Conservation (phyloP, 2,888 invertebrate species). For the Synergus japonicus region DNA sequence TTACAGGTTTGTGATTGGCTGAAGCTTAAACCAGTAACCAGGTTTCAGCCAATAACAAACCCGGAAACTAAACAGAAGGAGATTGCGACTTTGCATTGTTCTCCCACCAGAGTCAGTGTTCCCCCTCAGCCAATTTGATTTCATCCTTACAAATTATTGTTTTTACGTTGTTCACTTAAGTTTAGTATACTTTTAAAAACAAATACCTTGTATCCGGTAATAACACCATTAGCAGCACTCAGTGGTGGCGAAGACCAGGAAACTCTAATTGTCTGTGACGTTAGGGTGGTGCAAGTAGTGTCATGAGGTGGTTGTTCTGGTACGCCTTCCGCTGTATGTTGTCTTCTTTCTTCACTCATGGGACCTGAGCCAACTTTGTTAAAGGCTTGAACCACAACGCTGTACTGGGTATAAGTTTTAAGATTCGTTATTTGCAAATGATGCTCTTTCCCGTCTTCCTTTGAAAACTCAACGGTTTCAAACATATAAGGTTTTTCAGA, state of each 20-base stretch:
- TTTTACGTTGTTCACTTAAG: too few species aligned
- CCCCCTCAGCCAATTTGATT: too few species aligned
- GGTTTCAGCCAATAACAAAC: too few species aligned
- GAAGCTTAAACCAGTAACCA: too few species aligned
- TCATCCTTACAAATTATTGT: too few species aligned
- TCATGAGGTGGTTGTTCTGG: slow-evolving; percentile 95
- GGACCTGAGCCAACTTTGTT: slow-evolving; percentile 97
- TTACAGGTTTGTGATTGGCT: too few species aligned
- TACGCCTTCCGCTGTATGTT: slow-evolving; percentile 96
- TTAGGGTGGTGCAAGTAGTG: slow-evolving; percentile 93
- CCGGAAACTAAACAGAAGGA: too few species aligned
- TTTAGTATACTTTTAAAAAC: too few species aligned
- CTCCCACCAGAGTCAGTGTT: too few species aligned
- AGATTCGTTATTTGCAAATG: slow-evolving; percentile 89
- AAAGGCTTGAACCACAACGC: slow-evolving; percentile 96
- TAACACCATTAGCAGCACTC: slow-evolving; percentile 94
- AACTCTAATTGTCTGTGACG: slow-evolving; percentile 95
- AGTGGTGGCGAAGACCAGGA: slow-evolving; percentile 97
- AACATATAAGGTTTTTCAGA: slow-evolving; percentile 93
- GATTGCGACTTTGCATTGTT: too few species aligned
- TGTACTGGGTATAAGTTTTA: slow-evolving; percentile 96
- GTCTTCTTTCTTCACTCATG: slow-evolving; percentile 91
- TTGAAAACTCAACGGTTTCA: slow-evolving; percentile 94
- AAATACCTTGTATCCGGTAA: slow-evolving; percentile 91
- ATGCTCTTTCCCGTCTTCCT: slow-evolving; percentile 94